These are phyloP conservation scores for Ceratotherium simum DNA, from an alignment of 2,113 vertebrate species.

Conservation along the genomic window DNA sequence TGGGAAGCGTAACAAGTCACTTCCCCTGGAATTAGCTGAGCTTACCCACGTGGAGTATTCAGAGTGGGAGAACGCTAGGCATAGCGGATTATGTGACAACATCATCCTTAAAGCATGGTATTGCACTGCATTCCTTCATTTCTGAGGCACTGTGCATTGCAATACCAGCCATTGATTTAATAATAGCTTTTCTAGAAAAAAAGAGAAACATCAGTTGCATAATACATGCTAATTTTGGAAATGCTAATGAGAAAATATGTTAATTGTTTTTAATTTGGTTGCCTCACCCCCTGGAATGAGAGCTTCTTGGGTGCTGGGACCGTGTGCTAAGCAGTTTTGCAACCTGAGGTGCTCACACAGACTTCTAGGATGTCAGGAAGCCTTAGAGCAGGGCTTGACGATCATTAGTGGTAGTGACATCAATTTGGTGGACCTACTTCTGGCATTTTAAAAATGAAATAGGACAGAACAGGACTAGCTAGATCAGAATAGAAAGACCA, in stretches of 20 bases:
- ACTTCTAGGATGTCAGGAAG: neutral
- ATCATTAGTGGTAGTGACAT: neutral
- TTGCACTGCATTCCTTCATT: neutral
- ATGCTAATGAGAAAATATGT: neutral
- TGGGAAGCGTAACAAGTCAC: neutral
- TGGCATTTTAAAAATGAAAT: neutral
- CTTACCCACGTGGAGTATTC: accelerated
- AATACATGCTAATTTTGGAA: neutral
- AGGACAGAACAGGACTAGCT: neutral
- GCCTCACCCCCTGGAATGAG: no score
- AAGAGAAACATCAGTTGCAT: neutral
- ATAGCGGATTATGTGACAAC: neutral
- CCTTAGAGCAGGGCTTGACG: neutral
- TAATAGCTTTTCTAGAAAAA: neutral
- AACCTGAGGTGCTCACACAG: neutral
- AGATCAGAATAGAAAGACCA: neutral
- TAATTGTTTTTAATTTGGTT: neutral
- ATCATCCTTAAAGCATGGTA: neutral
- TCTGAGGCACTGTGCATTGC: neutral
- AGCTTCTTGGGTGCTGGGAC: neutral
- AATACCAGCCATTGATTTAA: neutral
- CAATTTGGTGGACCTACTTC: neutral
- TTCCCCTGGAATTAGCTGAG: no score
- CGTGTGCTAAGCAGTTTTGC: neutral
- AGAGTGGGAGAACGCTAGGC: neutral